These are phyloP conservation scores for Limnodromus scolopaceus DNA, from an alignment of 2,797 vertebrate species.

Conservation along the genomic window DNA sequence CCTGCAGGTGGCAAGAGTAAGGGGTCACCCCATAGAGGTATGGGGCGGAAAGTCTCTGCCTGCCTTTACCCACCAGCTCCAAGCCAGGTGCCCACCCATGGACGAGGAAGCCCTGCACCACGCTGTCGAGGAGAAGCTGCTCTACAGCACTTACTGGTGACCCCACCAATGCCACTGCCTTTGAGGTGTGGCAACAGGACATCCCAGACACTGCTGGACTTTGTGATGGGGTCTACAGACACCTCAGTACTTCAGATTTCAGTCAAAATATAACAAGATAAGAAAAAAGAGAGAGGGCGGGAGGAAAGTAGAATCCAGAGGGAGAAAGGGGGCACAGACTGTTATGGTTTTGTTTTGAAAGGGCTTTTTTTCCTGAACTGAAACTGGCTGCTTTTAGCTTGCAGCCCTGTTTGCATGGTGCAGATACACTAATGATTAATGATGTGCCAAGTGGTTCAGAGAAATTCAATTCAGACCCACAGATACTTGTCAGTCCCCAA, in stretches of 20 bases:
- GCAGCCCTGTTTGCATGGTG: constrained; percentile 6
- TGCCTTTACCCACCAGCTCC: fast-evolving
- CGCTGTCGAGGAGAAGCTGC: not conserved
- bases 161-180: fast-evolving
- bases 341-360: not conserved
- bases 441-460: constrained; percentile 40
- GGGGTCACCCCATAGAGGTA: too few relatives aligned
- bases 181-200: not conserved
- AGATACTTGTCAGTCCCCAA: constrained; percentile 32
- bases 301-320: not conserved
- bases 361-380: not conserved
- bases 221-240: not conserved
- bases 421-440: constrained; percentile 56
- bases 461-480: constrained; percentile 45
- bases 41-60: not conserved
- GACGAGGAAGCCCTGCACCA: not conserved
- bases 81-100: not conserved
- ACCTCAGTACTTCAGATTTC: not conserved
- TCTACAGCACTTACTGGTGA: not conserved
- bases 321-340: not conserved
- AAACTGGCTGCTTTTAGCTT: constrained; percentile 31
- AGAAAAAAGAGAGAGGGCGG: not conserved
- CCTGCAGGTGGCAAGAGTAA: not conserved
- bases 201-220: not conserved
- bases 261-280: not conserved